phyloP scores from a whole-genome alignment of 2,888 invertebrate genomes.

The Tinea semifulvella region DNA sequence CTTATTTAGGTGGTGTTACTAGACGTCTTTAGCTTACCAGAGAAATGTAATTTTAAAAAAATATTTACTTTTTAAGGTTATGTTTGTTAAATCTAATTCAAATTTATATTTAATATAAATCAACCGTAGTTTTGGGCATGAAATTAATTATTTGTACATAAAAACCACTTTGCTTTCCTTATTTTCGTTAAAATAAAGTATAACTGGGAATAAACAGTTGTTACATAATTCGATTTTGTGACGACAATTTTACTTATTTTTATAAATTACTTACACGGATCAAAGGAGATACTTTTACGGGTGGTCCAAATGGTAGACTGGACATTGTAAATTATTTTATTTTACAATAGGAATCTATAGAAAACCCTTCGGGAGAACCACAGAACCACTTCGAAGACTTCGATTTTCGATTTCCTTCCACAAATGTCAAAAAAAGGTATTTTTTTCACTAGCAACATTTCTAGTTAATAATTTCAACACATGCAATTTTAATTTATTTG shows the following conservation, averaged over 20 bases:
- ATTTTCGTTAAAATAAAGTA: too few relatives aligned
- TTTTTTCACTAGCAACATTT: not conserved
- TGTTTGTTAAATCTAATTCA: too few relatives aligned
- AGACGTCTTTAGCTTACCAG: too few relatives aligned
- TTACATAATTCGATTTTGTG: slow-evolving; percentile 19
- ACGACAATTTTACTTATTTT: slow-evolving; percentile 1
- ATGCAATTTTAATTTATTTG: too few relatives aligned
- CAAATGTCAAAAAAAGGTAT: not conserved
- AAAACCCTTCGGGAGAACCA: not conserved
- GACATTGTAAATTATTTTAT: slow-evolving; percentile 34
- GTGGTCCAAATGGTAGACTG: slow-evolving; percentile 65
- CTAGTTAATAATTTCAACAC: too few relatives aligned
- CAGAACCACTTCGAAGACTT: not conserved
- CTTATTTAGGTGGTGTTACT: too few relatives aligned
- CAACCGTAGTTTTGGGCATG: too few relatives aligned
- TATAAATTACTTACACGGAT: slow-evolving; percentile 71
- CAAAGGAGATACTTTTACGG: slow-evolving; percentile 82
- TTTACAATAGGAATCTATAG: not conserved
- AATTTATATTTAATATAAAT: too few relatives aligned
- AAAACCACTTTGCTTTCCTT: too few relatives aligned
- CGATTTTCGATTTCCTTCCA: not conserved
- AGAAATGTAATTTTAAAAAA: too few relatives aligned
- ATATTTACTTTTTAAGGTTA: too few relatives aligned
- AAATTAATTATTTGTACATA: too few relatives aligned
- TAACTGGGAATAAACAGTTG: slow-evolving; percentile 8